phyloP scores from a whole-genome alignment of 2,113 vertebrate genomes.

The Oncorhynchus kisutch region DNA sequence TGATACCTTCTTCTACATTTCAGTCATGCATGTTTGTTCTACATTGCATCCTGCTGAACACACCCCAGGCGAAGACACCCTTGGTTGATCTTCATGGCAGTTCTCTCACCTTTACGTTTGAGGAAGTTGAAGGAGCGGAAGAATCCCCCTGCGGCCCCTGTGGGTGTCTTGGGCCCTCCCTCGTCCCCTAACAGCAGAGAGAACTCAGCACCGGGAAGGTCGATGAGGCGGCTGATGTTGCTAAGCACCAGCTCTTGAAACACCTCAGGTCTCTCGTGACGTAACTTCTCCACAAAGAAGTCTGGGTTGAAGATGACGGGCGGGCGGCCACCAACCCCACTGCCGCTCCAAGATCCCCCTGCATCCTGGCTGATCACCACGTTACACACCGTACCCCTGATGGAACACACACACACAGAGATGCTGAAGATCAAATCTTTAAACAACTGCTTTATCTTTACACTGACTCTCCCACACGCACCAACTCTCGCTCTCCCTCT shows the following conservation, averaged over 20 bases:
- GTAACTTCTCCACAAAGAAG: constrained; percentile 97
- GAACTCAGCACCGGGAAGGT: constrained; percentile 90
- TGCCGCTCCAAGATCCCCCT: constrained; percentile 36
- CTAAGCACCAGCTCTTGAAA: constrained; percentile 95
- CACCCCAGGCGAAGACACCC: no score
- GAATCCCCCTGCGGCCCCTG: constrained; percentile 74
- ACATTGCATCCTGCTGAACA: no score
- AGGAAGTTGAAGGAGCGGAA: constrained; percentile 94
- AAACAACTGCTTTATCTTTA: no score
- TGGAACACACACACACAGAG: constrained; percentile 24
- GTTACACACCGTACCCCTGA: constrained; percentile 78
- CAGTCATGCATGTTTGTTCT: no score
- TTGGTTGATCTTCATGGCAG: no score
- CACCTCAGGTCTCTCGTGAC: constrained; percentile 88
- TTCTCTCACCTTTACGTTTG: constrained; percentile 87
- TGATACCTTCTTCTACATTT: no score
- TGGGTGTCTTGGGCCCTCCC: constrained; percentile 83
- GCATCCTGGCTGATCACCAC: constrained; percentile 85
- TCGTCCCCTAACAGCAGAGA: constrained; percentile 91
- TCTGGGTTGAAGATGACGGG: constrained; percentile 96
- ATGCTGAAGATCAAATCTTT: neutral
- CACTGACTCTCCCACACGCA: neutral
- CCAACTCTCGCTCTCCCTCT: neutral
- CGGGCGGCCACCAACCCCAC: constrained; percentile 58
- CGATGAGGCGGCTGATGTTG: constrained; percentile 93